A percentile compares a stretch with the other conserved stretches of the same genome.
Conservation (phyloP, 2,888 invertebrate genomes). For the Rhagophthalmus giganteus region DNA sequence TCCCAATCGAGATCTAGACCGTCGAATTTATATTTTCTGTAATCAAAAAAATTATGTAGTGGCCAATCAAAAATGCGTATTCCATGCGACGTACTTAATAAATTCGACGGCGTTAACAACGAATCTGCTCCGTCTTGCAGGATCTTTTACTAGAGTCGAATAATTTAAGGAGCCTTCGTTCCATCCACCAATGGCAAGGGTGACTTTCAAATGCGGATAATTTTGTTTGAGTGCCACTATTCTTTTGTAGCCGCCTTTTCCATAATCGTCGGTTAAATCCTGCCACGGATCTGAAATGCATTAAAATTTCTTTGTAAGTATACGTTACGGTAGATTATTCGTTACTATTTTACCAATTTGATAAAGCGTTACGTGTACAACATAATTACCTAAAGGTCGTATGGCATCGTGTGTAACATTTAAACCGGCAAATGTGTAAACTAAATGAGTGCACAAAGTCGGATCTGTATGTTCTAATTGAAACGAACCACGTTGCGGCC, state of each 20-base stretch:
- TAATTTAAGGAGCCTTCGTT: constrained; percentile 82
- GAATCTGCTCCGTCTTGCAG: constrained; percentile 66
- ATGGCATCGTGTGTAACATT: constrained; percentile 68
- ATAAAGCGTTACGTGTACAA: no score
- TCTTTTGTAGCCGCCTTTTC: constrained; percentile 71
- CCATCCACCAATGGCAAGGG: constrained; percentile 88
- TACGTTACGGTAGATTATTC: no score
- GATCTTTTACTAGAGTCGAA: constrained; percentile 68
- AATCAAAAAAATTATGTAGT: background rate
- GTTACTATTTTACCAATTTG: no score
- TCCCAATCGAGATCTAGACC: constrained; percentile 86
- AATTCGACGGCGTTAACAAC: constrained; percentile 63
- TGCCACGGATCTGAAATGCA: constrained; percentile 69
- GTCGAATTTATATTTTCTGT: constrained; percentile 71
- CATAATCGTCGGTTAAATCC: constrained; percentile 75
- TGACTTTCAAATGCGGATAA: constrained; percentile 70
- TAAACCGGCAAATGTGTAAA: constrained; percentile 82
- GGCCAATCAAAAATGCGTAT: background rate
- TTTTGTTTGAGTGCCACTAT: constrained; percentile 67
- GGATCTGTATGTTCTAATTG: constrained; percentile 70
- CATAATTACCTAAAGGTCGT: constrained; percentile 69
- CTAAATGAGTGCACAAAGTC: constrained; percentile 75
- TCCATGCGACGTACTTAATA: constrained; percentile 68
- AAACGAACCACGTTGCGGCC: constrained; percentile 68
- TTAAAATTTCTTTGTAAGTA: constrained; percentile 6